A percentile compares a stretch with the other conserved stretches of the same genome.
These are phyloP conservation scores for Chirona hameri DNA, from an alignment of 2,888 invertebrate species.

Conservation along the genomic window DNA sequence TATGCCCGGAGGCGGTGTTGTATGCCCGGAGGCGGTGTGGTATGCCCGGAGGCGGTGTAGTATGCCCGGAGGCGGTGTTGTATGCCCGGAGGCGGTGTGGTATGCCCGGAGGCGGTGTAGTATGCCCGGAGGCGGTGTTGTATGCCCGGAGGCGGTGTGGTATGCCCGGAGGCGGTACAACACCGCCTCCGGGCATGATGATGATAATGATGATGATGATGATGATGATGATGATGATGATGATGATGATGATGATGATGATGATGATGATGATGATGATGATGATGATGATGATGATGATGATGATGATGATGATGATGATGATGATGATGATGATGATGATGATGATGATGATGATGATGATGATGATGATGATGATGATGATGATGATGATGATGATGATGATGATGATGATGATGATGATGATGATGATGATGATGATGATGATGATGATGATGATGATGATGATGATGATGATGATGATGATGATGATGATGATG, in stretches of 20 bases:
- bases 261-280: conserved; percentile 22
- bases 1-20: no score
- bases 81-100: no score
- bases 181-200: not conserved
- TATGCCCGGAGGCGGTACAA: no score
- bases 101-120: no score
- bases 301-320: conserved; percentile 22
- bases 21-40: no score
- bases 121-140: no score
- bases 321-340: conserved; percentile 22
- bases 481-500: conserved; percentile 22
- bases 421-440: conserved; percentile 22
- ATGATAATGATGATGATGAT: conserved; percentile 22
- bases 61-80: no score
- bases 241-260: conserved; percentile 22
- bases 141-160: no score
- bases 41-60: no score
- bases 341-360: conserved; percentile 22
- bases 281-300: conserved; percentile 22
- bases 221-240: conserved; percentile 22
- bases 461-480: conserved; percentile 22
- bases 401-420: conserved; percentile 22
- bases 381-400: conserved; percentile 22
- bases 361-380: conserved; percentile 22
- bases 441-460: conserved; percentile 22